A percentile compares a stretch with the other conserved stretches of the same genome.
phyloP scores from a whole-genome alignment of 2,797 vertebrate species.

The Menidia menidia region DNA sequence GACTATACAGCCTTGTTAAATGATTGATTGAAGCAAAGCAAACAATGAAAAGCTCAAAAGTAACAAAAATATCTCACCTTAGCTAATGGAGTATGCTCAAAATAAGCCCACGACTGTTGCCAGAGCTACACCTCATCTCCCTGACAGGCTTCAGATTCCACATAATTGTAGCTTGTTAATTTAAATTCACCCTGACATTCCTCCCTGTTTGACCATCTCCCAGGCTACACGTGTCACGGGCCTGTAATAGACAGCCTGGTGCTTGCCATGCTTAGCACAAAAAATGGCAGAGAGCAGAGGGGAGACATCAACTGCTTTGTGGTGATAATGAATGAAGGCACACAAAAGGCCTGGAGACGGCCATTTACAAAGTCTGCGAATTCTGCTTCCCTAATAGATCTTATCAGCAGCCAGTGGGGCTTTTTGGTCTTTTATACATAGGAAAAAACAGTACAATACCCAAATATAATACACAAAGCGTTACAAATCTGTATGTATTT shows the following conservation, averaged over 20 bases:
- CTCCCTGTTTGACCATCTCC: conserved; percentile 84
- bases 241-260: conserved; percentile 81
- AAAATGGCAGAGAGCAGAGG: conserved; percentile 73
- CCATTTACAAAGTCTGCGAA: conserved; percentile 84
- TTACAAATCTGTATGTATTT: no score
- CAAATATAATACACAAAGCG: background rate
- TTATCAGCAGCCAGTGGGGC: conserved; percentile 53
- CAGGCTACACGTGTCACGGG: conserved; percentile 80
- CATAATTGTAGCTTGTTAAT: conserved; percentile 88
- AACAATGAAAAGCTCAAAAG: conserved; percentile 83
- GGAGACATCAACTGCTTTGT: conserved; percentile 93
- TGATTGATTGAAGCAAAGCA: conserved; percentile 80
- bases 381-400: conserved; percentile 82
- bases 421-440: conserved; percentile 87
- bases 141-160: conserved; percentile 83
- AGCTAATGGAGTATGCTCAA: conserved; percentile 28
- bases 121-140: conserved; percentile 84
- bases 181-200: conserved; percentile 85
- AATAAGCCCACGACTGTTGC: conserved; percentile 82
- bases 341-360: conserved; percentile 82
- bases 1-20: conserved; percentile 75
- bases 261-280: conserved; percentile 55
- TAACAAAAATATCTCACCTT: conserved; percentile 85
- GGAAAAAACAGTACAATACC: conserved; percentile 51
- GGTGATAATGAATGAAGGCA: conserved; percentile 94